Conservation (phyloP, 2,113 vertebrate genomes). For the Sylvilagus bachmani region DNA sequence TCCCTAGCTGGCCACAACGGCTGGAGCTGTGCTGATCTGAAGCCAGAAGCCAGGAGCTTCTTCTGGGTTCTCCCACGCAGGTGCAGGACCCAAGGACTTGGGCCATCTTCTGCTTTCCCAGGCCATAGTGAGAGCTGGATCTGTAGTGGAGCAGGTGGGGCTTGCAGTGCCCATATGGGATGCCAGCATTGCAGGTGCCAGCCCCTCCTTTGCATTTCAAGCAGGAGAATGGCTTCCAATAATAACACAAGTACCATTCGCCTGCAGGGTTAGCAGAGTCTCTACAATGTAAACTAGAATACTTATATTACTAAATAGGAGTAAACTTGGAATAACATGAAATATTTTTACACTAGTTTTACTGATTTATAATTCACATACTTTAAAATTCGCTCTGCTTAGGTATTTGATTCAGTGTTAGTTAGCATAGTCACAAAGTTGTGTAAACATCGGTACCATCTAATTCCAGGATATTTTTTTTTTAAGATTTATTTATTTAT, state of each 20-base stretch:
- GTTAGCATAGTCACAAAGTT: not conserved
- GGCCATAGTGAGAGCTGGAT: no score
- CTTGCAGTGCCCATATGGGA: no score
- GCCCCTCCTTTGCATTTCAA: not conserved
- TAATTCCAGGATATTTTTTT: not conserved
- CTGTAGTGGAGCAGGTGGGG: no score
- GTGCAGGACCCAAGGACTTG: no score
- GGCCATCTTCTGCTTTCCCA: no score
- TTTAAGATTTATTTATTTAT: no score
- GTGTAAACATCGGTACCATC: not conserved
- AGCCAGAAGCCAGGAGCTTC: no score
- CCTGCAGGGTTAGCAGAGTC: not conserved
- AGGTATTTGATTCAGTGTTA: not conserved
- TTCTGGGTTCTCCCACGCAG: no score
- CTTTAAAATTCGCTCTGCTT: not conserved
- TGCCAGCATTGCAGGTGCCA: no score
- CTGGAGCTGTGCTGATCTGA: no score
- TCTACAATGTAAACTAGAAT: not conserved
- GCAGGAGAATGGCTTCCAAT: not conserved
- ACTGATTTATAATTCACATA: not conserved
- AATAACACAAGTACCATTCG: not conserved
- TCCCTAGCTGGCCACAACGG: no score
- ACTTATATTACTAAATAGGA: not conserved
- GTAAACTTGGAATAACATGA: not conserved
- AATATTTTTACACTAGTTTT: not conserved